These are phyloP conservation scores for Semibalanus balanoides DNA, from an alignment of 1,140 invertebrate species.

Conservation along the genomic window DNA sequence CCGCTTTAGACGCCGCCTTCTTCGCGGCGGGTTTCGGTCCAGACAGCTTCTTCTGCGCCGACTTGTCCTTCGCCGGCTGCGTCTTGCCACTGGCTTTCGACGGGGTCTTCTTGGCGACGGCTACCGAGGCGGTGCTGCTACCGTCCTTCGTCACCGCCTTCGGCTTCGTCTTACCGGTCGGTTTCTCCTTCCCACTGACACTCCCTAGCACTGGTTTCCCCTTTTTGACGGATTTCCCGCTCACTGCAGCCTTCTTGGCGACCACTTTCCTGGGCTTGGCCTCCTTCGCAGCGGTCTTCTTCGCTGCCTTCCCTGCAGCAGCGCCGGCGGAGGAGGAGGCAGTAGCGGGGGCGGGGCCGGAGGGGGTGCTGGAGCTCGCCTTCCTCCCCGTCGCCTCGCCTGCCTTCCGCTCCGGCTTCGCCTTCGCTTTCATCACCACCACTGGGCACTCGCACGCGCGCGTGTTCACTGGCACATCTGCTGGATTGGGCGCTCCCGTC, in stretches of 20 bases:
- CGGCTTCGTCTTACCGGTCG: no score
- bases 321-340: no score
- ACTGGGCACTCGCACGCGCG: neutral
- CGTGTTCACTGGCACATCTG: neutral
- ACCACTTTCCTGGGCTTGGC: neutral
- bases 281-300: neutral
- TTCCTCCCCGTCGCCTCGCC: neutral
- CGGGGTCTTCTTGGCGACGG: no score
- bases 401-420: neutral
- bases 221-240: neutral
- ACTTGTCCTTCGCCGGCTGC: neutral
- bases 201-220: neutral
- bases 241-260: neutral
- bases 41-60: neutral
- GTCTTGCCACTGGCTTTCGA: neutral
- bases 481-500: no score
- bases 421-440: neutral
- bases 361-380: no score
- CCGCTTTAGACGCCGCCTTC: neutral
- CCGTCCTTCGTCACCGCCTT: neutral
- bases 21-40: neutral
- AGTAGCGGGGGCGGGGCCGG: no score
- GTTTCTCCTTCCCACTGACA: neutral
- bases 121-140: neutral
- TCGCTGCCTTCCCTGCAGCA: neutral